Base-by-base conservation (phyloP, 2,113 vertebrate genomes). In the Irena cyanogastra region DNA sequence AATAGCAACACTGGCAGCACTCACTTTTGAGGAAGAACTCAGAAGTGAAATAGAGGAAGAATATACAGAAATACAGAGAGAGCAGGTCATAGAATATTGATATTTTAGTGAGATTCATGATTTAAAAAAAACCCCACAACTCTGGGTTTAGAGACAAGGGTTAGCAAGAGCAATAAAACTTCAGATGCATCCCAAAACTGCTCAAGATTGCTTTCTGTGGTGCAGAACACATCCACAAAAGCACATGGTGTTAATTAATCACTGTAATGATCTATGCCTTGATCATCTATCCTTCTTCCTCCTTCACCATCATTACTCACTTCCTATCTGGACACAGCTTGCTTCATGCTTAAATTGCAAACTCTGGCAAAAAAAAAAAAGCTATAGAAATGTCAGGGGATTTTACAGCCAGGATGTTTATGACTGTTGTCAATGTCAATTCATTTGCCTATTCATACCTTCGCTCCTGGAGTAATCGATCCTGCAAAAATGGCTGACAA, bases 381-480 rank as follows among this genome's bases (percentile, higher is more conserved):
- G 7, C 16, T 31, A 16, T 10, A 69, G 3, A 39, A 56, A 31
- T 56, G 8, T 60, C 26, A 78, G 13, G 8, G 22, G 20, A 60
- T n/a, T 54, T 79, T 70, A 54, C 31, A 83, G 42, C 11, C 42
- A 65, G 8, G 23, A 47, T 66, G 6, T 52, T 88, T 68, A 47
- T 63, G 66, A 61, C 27, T 66, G 22, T 65, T 57, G 8, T 79
- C 35, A 28, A 3, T 50, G 27, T 35, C 47, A 22, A 49, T 71
- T 88, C 59, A 65, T 95, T 88, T 63, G 10, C 30, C 30, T 41
- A 16, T 60, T 75, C 33, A 65, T 54, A 85, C 23, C 23, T 74
- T 66, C 63, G 77, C 31, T 74, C 31, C 47, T 2, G 0, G 37
- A 26, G 35, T 49, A 80, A 93, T 30, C 0, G 0, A 39, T 54